A percentile compares a stretch with the other conserved stretches of the same genome.
These are phyloP conservation scores for Epistrophe eligans DNA, from an alignment of 2,888 invertebrate species.

Conservation along the genomic window DNA sequence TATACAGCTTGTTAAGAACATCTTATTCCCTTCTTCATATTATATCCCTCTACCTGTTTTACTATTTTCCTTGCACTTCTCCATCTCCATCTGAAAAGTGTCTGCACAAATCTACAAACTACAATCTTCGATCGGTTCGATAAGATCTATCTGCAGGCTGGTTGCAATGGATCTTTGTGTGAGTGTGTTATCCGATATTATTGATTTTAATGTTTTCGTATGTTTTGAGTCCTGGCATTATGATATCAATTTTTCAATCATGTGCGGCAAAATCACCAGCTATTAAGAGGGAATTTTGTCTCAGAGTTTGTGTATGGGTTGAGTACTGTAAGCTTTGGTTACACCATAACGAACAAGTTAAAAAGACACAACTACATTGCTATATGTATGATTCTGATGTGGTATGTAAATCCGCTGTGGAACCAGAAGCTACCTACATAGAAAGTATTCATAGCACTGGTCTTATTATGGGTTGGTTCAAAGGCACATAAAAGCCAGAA, in stretches of 20 bases:
- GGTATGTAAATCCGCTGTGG: slow-evolving; percentile 5
- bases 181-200: slow-evolving; percentile 74
- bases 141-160: slow-evolving; percentile 53
- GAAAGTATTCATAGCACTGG: slow-evolving; percentile 16
- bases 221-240: slow-evolving; percentile 75
- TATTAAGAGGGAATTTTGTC: slow-evolving; percentile 61
- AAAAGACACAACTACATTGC: background rate
- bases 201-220: slow-evolving; percentile 76
- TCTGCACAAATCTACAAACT: slow-evolving; percentile 46
- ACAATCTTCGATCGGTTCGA: slow-evolving; percentile 58
- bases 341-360: slow-evolving; percentile 2
- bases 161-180: slow-evolving; percentile 30
- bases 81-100: slow-evolving; percentile 30
- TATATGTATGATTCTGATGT: slow-evolving; percentile 17
- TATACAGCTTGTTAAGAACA: slow-evolving; percentile 55
- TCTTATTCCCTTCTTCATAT: background rate
- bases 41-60: slow-evolving; percentile 10
- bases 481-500: slow-evolving; percentile 24
- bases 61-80: slow-evolving; percentile 33
- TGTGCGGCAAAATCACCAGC: slow-evolving; percentile 68
- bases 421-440: slow-evolving; percentile 61
- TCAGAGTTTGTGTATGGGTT: slow-evolving; percentile 3
- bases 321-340: slow-evolving; percentile 32
- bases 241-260: slow-evolving; percentile 74
- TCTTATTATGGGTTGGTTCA: slow-evolving; percentile 42